Evolutionary conservation across 2,888 invertebrate species (phyloP).

Genomic region (Drosophila koepferae): DNA sequence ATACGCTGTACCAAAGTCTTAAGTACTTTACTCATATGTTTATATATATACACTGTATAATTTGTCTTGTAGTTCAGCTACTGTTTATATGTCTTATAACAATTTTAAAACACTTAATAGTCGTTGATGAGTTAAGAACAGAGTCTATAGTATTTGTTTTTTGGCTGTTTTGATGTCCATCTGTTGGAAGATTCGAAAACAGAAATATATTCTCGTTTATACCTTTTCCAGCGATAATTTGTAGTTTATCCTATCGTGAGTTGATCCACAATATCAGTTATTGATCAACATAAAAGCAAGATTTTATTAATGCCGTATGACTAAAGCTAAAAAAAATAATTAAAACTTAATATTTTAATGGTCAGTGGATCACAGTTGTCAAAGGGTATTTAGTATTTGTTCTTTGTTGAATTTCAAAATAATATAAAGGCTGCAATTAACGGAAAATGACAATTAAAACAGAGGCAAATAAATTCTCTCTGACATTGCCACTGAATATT

Average conservation of each 20-base stretch:
- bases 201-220: background rate
- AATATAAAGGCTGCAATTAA: conserved; percentile 15
- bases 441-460: conserved; percentile 46
- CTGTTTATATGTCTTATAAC: background rate
- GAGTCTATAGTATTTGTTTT: background rate
- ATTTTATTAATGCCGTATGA: background rate
- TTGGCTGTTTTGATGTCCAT: background rate
- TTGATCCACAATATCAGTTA: background rate
- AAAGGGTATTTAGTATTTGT: background rate
- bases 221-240: background rate
- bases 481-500: conserved; percentile 26
- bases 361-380: background rate
- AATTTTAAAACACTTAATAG: background rate
- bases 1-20: background rate
- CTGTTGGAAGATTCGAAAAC: background rate
- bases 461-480: conserved; percentile 17
- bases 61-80: background rate
- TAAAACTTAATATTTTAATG: background rate
- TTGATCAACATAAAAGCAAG: background rate
- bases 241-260: background rate
- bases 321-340: background rate
- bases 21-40: background rate
- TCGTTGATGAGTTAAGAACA: background rate
- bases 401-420: background rate
- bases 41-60: background rate